These are phyloP conservation scores for Napeogenes inachia DNA, from an alignment of 2,888 invertebrate genomes.

Conservation along the genomic window DNA sequence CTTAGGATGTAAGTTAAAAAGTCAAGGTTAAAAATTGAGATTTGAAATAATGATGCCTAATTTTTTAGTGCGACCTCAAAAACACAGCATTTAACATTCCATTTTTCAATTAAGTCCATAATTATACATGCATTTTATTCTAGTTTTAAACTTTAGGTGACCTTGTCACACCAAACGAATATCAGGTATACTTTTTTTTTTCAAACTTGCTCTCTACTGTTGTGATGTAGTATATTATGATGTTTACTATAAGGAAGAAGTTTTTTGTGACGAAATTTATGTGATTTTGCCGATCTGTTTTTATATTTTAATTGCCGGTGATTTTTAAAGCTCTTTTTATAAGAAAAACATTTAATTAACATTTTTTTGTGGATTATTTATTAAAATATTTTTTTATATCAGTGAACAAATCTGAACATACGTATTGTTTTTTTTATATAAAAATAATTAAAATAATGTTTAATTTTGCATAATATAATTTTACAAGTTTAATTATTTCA, in stretches of 20 bases:
- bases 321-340: no score
- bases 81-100: constrained; percentile 25
- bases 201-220: constrained; percentile 32
- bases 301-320: not conserved
- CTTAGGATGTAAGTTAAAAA: not conserved
- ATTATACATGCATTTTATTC: constrained; percentile 5
- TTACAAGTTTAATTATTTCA: no score
- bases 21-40: constrained; percentile 2
- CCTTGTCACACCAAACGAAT: no score
- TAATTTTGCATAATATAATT: no score
- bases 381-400: no score
- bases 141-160: not conserved
- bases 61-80: constrained; percentile 7
- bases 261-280: constrained; percentile 21
- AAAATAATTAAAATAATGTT: no score
- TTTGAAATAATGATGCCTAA: not conserved
- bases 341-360: not conserved
- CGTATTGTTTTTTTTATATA: no score
- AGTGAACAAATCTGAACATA: no score
- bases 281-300: constrained; percentile 28
- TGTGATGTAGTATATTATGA: constrained; percentile 27
- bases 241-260: constrained; percentile 14
- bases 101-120: constrained; percentile 7
- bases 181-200: not conserved
- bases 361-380: no score